Evolutionary conservation across 2,888 invertebrate genomes (phyloP).

Genomic region (Chrysomela aeneicollis): DNA sequence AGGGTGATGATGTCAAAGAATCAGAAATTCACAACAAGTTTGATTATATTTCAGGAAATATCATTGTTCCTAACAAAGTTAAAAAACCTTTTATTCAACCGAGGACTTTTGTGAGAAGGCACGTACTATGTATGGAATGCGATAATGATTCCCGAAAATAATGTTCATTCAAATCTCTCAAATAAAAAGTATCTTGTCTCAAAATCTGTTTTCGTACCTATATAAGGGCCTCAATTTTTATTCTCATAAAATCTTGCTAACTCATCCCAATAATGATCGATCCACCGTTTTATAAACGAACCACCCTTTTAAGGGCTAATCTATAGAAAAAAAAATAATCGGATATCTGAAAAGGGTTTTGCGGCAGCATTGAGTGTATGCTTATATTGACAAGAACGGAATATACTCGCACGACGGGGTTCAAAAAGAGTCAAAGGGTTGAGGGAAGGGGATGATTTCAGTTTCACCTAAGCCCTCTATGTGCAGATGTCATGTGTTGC

Average conservation of each 20-base stretch:
- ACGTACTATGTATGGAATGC: too few relatives aligned
- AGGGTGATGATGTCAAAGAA: too few relatives aligned
- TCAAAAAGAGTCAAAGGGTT: slow-evolving; percentile 39
- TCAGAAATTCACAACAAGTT: too few relatives aligned
- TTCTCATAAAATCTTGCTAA: not conserved
- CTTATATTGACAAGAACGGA: slow-evolving; percentile 53
- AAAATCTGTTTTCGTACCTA: too few relatives aligned
- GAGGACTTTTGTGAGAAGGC: too few relatives aligned
- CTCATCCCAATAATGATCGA: slow-evolving; percentile 3
- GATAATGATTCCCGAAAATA: too few relatives aligned
- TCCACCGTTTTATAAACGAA: slow-evolving; percentile 54
- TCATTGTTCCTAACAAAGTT: too few relatives aligned
- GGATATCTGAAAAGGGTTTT: slow-evolving; percentile 59
- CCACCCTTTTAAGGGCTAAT: slow-evolving; percentile 58
- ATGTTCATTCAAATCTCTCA: too few relatives aligned
- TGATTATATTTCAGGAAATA: too few relatives aligned
- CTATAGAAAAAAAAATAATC: slow-evolving; percentile 61
- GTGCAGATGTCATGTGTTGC: slow-evolving; percentile 52
- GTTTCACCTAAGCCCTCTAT: slow-evolving; percentile 45
- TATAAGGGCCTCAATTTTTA: not conserved
- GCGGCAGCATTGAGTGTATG: slow-evolving; percentile 61
- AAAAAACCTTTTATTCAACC: too few relatives aligned
- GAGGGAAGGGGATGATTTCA: slow-evolving; percentile 29
- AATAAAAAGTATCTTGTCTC: too few relatives aligned
- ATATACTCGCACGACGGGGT: slow-evolving; percentile 36